Evolutionary conservation across 2,113 vertebrate species (phyloP), one percentile per base, ranked within the genome.

Genomic region (Lepus americanus): DNA sequence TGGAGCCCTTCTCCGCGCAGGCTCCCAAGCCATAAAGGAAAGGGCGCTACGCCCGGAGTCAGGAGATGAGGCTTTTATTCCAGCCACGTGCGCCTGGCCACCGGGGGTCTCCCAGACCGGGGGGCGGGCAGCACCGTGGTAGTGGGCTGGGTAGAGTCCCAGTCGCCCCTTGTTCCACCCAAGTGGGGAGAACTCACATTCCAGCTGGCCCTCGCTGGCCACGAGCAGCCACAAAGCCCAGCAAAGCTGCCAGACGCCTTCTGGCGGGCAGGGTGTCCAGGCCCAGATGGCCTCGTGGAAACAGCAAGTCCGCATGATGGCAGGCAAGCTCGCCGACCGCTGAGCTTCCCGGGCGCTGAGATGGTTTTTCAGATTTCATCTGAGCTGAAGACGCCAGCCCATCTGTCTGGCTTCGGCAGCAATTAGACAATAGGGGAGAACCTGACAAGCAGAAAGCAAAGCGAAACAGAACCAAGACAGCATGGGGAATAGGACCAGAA

Each of bases 351-450:
- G 83, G 39, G 88, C 92, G 93, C 59, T 53, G 76, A 95, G 89
- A 95, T 80, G 70, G 83, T 63, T 44, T 95, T 93, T 94, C 61
- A 84, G 81, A 95, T 83, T 94, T 87, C 61, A 74, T 96, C 92
- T 93, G 92, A 87, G 94, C 92, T 89, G 66, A 89, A 94, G 87
- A 95, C 80, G 87, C 53, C 72, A 76, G 87, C 85, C 95, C 96
- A 94, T 97, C 94, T 97, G 95, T 76, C 94, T 87, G 33, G 92
- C 79, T 97, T 93, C 90, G 94, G 84, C 80, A 89, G 63, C 59
- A 93, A 96, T 93, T 92, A 95, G 80, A 66, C 70, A 89, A 89
- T 73, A 89, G 8, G 22, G 78, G 3, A 96, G 83, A 94, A 83
- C 19, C 70, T 89, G 84, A 93, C 91, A 93, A 84, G 76, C 74